Evolutionary conservation across 2,113 vertebrate species (phyloP).

Genomic region (Gnathonemus echidnorhynchus): DNA sequence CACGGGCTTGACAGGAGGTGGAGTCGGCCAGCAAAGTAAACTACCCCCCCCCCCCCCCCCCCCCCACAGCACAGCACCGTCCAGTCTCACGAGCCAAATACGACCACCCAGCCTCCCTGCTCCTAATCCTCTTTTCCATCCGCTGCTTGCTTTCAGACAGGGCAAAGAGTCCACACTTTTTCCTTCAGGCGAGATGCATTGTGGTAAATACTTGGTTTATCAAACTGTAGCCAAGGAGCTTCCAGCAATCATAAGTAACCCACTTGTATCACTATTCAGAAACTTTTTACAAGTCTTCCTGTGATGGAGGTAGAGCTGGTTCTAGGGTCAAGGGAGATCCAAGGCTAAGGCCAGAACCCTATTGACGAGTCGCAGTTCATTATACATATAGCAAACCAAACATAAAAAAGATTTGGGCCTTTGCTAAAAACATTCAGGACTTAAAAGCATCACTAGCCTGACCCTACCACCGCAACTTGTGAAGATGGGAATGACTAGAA

Average conservation of each 20-base stretch:
- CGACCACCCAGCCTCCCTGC: neutral
- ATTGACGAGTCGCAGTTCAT: neutral
- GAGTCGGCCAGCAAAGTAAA: neutral
- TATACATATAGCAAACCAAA: neutral
- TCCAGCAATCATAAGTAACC: neutral
- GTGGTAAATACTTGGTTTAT: neutral
- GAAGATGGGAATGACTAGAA: neutral
- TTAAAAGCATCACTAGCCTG: neutral
- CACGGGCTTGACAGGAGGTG: neutral
- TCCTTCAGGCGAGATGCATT: neutral
- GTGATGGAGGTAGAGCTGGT: neutral
- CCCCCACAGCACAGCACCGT: neutral
- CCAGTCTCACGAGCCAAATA: neutral
- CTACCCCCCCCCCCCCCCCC: neutral
- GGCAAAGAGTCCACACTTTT: neutral
- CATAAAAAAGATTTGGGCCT: neutral
- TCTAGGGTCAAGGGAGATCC: neutral
- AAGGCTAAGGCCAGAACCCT: neutral
- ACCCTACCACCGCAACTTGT: neutral
- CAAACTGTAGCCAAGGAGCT: neutral
- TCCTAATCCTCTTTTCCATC: neutral
- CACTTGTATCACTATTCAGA: neutral
- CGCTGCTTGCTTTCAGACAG: neutral
- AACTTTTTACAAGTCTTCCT: neutral
- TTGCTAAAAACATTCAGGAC: neutral